These are phyloP conservation scores for Acrossocheilus fasciatus DNA, from an alignment of 2,797 vertebrate species.

Conservation along the genomic window DNA sequence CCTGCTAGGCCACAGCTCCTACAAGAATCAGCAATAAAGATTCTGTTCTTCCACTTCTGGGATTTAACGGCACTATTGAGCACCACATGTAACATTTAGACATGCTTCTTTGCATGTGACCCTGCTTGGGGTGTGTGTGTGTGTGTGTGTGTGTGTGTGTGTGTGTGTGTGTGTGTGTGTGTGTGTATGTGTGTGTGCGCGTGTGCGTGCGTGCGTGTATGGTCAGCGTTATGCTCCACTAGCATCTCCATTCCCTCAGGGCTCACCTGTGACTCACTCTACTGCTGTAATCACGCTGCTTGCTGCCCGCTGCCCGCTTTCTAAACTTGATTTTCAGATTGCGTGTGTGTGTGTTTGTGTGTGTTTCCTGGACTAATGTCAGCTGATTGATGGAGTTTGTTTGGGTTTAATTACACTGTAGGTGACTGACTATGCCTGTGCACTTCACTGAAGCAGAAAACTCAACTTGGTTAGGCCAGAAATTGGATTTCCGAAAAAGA, in stretches of 20 bases:
- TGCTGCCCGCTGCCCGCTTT: conserved; percentile 68
- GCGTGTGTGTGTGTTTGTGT: conserved; percentile 65
- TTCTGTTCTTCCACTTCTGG: conserved; percentile 5
- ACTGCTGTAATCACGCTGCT: conserved; percentile 79
- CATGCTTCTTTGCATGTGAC: conserved; percentile 27
- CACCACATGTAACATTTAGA: conserved; percentile 12
- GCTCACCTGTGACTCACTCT: conserved; percentile 74
- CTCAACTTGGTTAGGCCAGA: conserved; percentile 80
- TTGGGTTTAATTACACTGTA: conserved; percentile 86
- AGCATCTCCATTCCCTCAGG: conserved; percentile 66
- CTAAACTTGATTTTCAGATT: conserved; percentile 80
- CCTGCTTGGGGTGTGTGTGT: not conserved
- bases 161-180: not conserved
- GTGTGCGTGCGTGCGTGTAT: not conserved
- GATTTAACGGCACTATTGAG: conserved; percentile 25
- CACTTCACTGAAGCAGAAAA: conserved; percentile 81
- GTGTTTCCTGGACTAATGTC: conserved; percentile 67
- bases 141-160: no score
- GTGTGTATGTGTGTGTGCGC: no score
- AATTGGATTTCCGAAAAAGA: conserved; percentile 80
- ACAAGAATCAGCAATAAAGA: conserved; percentile 6
- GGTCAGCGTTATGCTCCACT: conserved; percentile 49
- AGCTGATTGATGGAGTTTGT: conserved; percentile 85
- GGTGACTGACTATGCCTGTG: conserved; percentile 78
- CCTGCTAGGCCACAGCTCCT: not conserved